Evolutionary conservation across 2,113 vertebrate species (phyloP), one percentile per base, ranked within the genome.

Genomic region (Osmerus mordax): DNA sequence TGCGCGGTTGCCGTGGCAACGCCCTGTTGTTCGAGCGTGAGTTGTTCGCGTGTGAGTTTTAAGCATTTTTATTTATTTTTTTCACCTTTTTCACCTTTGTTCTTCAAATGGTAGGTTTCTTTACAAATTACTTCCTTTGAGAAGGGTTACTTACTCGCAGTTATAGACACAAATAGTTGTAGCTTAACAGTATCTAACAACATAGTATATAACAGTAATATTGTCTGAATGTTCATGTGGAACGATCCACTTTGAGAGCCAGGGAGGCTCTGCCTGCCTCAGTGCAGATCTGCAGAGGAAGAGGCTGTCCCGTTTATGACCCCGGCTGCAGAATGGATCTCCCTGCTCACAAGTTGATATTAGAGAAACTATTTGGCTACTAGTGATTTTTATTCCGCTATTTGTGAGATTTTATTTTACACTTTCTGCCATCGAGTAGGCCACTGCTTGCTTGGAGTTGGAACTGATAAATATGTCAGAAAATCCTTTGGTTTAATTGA

Each of bases 401-500:
- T 93, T 94, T 94, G 92, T 92, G 91, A 91, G 84, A 90, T 81
- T 83, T 85, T 91, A 85, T 86, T 92, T 91, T 61, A 84, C 62
- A 87, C 90, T 87, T 91, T 86, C 75, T 78, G 78, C 77, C 70
- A 66, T 67, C 73, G 66, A 58, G 79, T 47, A 2, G 9, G 41
- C 9, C 87, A 80, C 85, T 86, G 87, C 88, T 54, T 81, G 72
- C 73, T 88, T 90, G 60, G 68, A 47, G 41, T 9, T 9, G 65
- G 85, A 91, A 87, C 91, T 83, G 88, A 93, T 87, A 86, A 79
- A 87, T 89, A 19, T 89, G 78, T 87, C 28, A 70, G 88, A 89
- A 86, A 90, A 80, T 91, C 87, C 87, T 92, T 89, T 89, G 87
- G 94, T 94, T 93, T 92, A 95, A 94, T 95, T 93, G 93, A 85